Base-by-base conservation (phyloP, 2,113 vertebrate species). In the Tiliqua scincoides region DNA sequence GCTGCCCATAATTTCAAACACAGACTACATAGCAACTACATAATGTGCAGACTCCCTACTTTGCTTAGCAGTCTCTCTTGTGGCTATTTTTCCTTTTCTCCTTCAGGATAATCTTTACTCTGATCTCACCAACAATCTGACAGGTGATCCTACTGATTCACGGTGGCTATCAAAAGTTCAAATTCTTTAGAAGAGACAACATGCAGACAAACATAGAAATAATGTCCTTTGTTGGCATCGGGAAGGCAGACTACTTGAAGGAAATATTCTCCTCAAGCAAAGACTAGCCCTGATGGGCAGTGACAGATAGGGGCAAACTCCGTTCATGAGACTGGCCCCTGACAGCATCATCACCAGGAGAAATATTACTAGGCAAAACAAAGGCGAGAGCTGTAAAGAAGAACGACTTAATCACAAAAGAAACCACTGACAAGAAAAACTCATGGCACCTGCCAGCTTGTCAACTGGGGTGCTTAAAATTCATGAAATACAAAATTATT, bases 401-500 rank as follows among this genome's bases (percentile, higher is more conserved):
- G 27, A 86, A 71, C 18, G 35, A 37, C 30, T 85, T 71, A 70
- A 61, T 71, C 54, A 62, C 54, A 72, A 37, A 40, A 79, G 57
- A 63, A 72, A 30, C 27, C 23, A 20, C 77, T 79, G 57, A 79
- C 30, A 86, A 72, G 14, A 57, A 63, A 79, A 62, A 79, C 35
- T 62, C 84, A 79, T 72, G 68, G 57, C 40, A 62, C 65, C 57
- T 79, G 68, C 40, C 84, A 86, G 52, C 21, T 27, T 86, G 84
- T 86, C 84, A 79, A 62, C 79, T 35, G 21, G 25, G 21, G 37
- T 71, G 40, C n/a, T 86, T 79, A 86, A 86, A 79, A 86, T 86
- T 79, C 67, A 79, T 72, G 37, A 59, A 48, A 72, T 14, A 79
- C 37, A 76, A 79, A 79, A 79, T 85, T 62, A 85, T 79, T 85